Base-by-base conservation (phyloP, 2,888 invertebrate genomes). In the Hartigia nigra region DNA sequence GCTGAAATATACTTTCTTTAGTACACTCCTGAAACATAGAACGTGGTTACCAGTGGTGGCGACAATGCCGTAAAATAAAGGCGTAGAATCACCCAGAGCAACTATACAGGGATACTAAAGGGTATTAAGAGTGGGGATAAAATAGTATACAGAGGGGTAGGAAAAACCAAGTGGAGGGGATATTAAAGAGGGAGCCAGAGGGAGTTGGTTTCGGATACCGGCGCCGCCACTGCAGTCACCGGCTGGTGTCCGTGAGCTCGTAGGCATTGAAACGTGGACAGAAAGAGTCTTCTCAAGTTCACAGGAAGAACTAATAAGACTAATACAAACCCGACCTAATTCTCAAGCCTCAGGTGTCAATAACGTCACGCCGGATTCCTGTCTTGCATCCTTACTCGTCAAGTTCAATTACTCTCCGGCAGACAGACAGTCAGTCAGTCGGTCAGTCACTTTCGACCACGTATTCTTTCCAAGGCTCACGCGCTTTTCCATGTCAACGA, bases 401-500 rank as follows among this genome's bases (percentile, higher is more conserved):
- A 12, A 75, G 31, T 32, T 32, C 75, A 37, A 14, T 31, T 23
- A 31, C 75, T 75, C 32, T 2, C 23, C n/a, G 55, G 31, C 23
- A 55, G 55, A 55, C 55, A 23, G 55, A 9, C 55, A 55, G 2
- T 39, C 39, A 5, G 5, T 39, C 23, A 39, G 23, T 37, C 39
- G 14, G 75, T 35, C 75, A 39, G 55, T 36, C 75, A 75, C 23
- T 32, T 35, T 37, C 36, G 23, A 31, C 32, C 75, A 31, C 75
- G 75, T 37, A 32, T 75, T 75, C 39, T 72, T 75, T 75, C 36
- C 75, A 78, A 79, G 78, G 77, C 81, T 85, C 82, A 86, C 85
- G 83, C 84, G 84, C 78, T 86, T 88, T 88, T 88, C 87, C 87
- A 89, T 89, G 87, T 87, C 89, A 87, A 87, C 87, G 85, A 86